Percentiles rank a stretch among this genome's conserved stretches.
Evolutionary conservation across 2,113 vertebrate species (phyloP).

Genomic region (Genyomyrus donnyi): DNA sequence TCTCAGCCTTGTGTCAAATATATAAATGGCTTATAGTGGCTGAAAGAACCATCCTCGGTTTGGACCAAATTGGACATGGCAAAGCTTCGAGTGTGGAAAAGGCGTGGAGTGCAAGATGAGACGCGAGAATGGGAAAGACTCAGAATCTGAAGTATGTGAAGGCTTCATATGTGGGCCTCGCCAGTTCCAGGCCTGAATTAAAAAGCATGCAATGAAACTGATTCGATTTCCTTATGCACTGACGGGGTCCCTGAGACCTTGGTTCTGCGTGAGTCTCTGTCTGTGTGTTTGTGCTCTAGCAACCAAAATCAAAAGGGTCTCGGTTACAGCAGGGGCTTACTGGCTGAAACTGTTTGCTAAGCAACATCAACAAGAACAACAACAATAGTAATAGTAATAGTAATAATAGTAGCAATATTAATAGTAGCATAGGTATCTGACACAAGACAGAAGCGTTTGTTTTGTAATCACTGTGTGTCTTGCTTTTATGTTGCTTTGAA

Average conservation of each 20-base stretch:
- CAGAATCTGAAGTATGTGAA: slow-evolving; percentile 4
- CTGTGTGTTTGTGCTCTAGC: slow-evolving; percentile 6
- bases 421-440: not conserved
- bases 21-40: not conserved
- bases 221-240: slow-evolving; percentile 17
- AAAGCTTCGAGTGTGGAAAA: not conserved
- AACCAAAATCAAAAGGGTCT: not conserved
- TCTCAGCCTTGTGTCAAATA: not conserved
- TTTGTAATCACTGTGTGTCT: not conserved
- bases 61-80: not conserved
- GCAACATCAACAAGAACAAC: not conserved
- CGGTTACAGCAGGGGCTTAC: not conserved
- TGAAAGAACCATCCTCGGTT: not conserved
- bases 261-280: not conserved
- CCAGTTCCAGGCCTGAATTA: not conserved
- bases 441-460: not conserved
- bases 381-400: not conserved
- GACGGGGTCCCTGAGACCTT: not conserved
- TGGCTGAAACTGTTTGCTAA: not conserved
- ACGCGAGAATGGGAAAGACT: not conserved
- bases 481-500: not conserved
- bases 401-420: not conserved
- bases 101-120: not conserved
- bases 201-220: slow-evolving; percentile 9
- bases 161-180: not conserved